Base-by-base conservation (phyloP, 2,888 invertebrate genomes). In the Eledona agricola region DNA sequence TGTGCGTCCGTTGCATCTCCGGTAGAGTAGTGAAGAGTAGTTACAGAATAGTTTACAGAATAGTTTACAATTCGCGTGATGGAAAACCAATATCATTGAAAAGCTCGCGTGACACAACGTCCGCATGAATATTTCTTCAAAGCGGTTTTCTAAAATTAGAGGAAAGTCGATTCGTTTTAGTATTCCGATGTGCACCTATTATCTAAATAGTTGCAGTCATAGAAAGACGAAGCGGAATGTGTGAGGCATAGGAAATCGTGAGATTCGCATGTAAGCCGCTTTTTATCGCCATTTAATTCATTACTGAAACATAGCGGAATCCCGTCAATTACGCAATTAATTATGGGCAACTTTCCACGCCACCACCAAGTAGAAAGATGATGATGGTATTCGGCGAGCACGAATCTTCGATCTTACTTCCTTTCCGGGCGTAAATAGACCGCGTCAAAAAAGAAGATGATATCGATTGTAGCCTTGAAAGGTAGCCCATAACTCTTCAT, bases 121-220 rank as follows among this genome's bases (percentile, higher is more conserved):
- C 17, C 15, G 25, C 23, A 7, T 23, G 12, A n/a, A n/a, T n/a
- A n/a, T n/a, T n/a, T n/a, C n/a, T n/a, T n/a, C n/a, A n/a, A n/a
- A n/a, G n/a, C 28, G 9, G 7, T 19, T 42, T 42, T 42, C 42
- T 42, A 42, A 42, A 29, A 31, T 42, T 42, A 42, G 42, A 42
- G 29, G 42, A 42, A 42, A 42, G 42, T 42, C 42, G n/a, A n/a
- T n/a, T n/a, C n/a, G n/a, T n/a, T n/a, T n/a, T n/a, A n/a, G n/a
- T n/a, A n/a, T n/a, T n/a, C n/a, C n/a, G n/a, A n/a, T n/a, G n/a
- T n/a, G n/a, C n/a, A n/a, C n/a, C n/a, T n/a, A n/a, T n/a, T n/a
- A n/a, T n/a, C n/a, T n/a, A n/a, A n/a, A n/a, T n/a, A n/a, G n/a
- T n/a, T n/a, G n/a, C n/a, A n/a, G n/a, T n/a, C n/a, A n/a, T n/a